Percentiles rank a stretch among this genome's conserved stretches.
Evolutionary conservation across 2,888 invertebrate genomes (phyloP).

Genomic region (Pimpla rufipes): DNA sequence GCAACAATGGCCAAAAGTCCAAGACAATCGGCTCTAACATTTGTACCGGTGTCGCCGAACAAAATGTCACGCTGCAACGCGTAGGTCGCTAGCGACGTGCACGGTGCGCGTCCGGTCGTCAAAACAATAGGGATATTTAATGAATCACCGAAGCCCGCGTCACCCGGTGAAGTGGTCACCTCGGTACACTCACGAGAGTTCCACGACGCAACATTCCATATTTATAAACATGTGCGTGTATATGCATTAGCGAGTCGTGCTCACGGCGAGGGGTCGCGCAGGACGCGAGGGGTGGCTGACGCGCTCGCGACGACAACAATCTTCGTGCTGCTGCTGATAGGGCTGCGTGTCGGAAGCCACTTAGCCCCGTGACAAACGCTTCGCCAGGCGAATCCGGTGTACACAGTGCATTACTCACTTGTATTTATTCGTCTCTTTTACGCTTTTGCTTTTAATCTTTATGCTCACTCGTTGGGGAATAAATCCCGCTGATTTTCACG

Average conservation of each 20-base stretch:
- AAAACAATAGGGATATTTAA: slow-evolving; percentile 60
- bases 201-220: background rate
- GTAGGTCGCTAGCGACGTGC: too few relatives aligned
- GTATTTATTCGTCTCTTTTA: slow-evolving; percentile 37
- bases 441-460: slow-evolving; percentile 22
- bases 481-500: slow-evolving; percentile 6
- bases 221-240: background rate
- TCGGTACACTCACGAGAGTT: slow-evolving; percentile 3
- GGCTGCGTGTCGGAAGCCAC: slow-evolving; percentile 73
- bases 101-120: slow-evolving; percentile 17
- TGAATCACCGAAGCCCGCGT: slow-evolving; percentile 61
- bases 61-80: too few relatives aligned
- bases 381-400: slow-evolving; percentile 24
- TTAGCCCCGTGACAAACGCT: slow-evolving; percentile 66
- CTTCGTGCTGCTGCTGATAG: slow-evolving; percentile 40
- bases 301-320: slow-evolving; percentile 36
- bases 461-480: slow-evolving; percentile 22
- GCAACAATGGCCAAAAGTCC: too few relatives aligned
- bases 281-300: background rate
- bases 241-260: slow-evolving; percentile 1
- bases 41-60: too few relatives aligned
- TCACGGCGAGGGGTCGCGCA: slow-evolving; percentile 12
- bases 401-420: slow-evolving; percentile 16
- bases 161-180: slow-evolving; percentile 38
- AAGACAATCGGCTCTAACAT: too few relatives aligned